Evolutionary conservation across 1,140 invertebrate genomes (phyloP), one percentile per base, ranked within the genome.

Genomic region (Ctenoplectra terminalis): DNA sequence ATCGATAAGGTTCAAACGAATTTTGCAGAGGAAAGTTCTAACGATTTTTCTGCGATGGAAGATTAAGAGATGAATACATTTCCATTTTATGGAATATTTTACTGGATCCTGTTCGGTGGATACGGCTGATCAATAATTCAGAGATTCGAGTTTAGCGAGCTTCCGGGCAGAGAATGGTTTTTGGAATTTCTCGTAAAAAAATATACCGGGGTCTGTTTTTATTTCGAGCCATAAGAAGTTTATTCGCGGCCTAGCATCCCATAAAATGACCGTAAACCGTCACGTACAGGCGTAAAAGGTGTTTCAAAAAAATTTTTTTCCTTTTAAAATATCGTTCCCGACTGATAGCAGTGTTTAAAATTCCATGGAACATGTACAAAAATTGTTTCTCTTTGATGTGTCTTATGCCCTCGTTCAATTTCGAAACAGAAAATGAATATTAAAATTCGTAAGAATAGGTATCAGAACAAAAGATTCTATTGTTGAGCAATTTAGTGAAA

Each of bases 11-110:
- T n/a, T n/a, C n/a, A n/a, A n/a, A n/a, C n/a, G n/a, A n/a, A n/a
- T n/a, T n/a, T n/a, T n/a, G n/a, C n/a, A n/a, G n/a, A n/a, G n/a
- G n/a, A n/a, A n/a, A n/a, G 23, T 71, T 56, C 34, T 54, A 71
- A 71, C 54, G 23, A 71, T 71, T 37, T 56, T 54, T 37, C 43
- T 15, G 23, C 31, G 67, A 71, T 54, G 67, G 50, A 29, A 71
- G 76, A 78, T 78, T 71, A 78, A 78, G 56, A 78, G 66, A 56
- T 43, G 66, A 71, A 56, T 56, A 60, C 50, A 71, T 78, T 61
- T 78, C 40, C 76, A 71, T 71, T 71, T 78, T 71, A 78, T 78
- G 66, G 66, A 71, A 70, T 78, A 48, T 71, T 78, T 78, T 78
- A 78, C 40, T 58, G 40, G 66, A 78, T 71, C 66, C n/a, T 6